Evolutionary conservation across 1,140 invertebrate genomes (phyloP).

Genomic region (Ceratina calcarata): DNA sequence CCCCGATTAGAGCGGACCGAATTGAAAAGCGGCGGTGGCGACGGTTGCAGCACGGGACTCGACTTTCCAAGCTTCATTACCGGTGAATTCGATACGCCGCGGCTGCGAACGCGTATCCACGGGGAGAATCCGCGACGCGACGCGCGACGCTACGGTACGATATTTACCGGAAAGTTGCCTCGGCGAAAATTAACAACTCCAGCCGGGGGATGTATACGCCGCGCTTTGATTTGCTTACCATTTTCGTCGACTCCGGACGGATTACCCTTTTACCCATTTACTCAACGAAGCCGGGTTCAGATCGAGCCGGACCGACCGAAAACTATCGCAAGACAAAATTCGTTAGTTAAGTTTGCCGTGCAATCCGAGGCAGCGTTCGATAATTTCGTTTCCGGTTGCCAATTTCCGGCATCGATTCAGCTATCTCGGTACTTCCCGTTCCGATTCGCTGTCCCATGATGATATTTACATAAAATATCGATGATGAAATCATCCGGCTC

Average conservation of each 20-base stretch:
- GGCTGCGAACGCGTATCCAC: conserved; percentile 32
- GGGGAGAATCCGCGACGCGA: conserved; percentile 19
- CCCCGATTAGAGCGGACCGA: conserved; percentile 23
- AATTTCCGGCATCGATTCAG: background rate
- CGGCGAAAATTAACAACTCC: conserved; percentile 51
- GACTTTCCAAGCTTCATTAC: conserved; percentile 46
- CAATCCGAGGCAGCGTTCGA: background rate
- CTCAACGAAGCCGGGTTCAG: background rate
- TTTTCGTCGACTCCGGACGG: background rate
- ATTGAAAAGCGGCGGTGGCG: conserved; percentile 27
- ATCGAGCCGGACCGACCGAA: background rate
- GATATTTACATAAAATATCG: conserved; percentile 43
- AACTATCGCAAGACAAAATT: background rate
- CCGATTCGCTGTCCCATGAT: too few relatives aligned
- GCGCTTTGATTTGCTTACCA: background rate
- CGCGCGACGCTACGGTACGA: background rate
- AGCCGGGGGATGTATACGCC: background rate
- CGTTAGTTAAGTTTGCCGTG: background rate
- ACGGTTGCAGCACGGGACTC: background rate
- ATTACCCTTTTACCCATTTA: background rate
- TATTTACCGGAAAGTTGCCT: conserved; percentile 47
- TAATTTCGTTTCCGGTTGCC: background rate
- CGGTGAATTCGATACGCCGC: conserved; percentile 24
- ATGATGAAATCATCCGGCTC: conserved; percentile 37
- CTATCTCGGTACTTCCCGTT: background rate